Conservation (phyloP, 2,888 invertebrate species). For the Heliconius ethilla region DNA sequence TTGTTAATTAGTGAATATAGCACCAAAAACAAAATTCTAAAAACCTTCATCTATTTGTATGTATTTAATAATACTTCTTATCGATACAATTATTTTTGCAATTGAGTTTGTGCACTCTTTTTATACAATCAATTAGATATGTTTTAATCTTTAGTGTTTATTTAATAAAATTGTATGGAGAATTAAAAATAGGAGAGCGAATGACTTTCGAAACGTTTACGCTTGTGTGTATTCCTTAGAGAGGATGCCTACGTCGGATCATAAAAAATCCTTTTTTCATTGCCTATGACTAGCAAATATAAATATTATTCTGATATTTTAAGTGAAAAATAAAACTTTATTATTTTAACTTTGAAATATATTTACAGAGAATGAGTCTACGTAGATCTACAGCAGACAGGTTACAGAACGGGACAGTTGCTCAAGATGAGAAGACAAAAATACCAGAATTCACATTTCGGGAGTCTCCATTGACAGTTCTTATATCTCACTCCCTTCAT, state of each 20-base stretch:
- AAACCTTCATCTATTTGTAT: background rate
- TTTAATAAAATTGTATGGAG: background rate
- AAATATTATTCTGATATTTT: background rate
- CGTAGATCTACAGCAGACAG: conserved; percentile 45
- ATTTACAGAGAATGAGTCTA: conserved; percentile 45
- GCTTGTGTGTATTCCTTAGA: too few relatives aligned
- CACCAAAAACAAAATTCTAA: background rate
- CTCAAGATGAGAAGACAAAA: conserved; percentile 50
- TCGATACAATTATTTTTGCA: too few relatives aligned
- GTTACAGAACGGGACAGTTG: conserved; percentile 53
- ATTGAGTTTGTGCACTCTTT: too few relatives aligned
- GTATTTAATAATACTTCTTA: too few relatives aligned
- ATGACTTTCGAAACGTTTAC: too few relatives aligned
- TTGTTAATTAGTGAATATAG: too few relatives aligned
- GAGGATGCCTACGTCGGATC: background rate
- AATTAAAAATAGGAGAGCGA: too few relatives aligned
- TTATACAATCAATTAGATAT: background rate
- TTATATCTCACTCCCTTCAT: conserved; percentile 87
- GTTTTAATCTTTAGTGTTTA: background rate
- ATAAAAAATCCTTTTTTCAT: background rate
- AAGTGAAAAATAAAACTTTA: background rate
- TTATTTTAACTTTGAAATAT: conserved; percentile 22
- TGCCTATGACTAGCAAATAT: background rate
- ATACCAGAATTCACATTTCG: conserved; percentile 83
- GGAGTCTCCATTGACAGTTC: conserved; percentile 90